Percentiles rank a stretch among this genome's conserved stretches.
phyloP scores from a whole-genome alignment of 2,888 invertebrate species.

The Heliconius charithonia region DNA sequence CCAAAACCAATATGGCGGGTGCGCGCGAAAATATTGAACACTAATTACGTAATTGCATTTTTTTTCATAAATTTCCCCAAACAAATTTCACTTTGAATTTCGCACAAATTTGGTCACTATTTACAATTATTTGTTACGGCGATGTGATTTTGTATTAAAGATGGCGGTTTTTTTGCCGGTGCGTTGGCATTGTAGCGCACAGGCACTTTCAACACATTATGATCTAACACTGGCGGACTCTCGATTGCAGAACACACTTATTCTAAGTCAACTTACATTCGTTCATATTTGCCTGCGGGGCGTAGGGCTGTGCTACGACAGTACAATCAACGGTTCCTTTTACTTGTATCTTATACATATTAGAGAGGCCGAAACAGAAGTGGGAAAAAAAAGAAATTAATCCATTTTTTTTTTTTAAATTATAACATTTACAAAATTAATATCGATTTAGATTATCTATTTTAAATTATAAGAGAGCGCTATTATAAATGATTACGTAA shows the following conservation, averaged over 20 bases:
- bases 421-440: too few species aligned
- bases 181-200: slow-evolving; percentile 80
- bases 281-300: slow-evolving; percentile 84
- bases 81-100: slow-evolving; percentile 8
- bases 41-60: slow-evolving; percentile 49
- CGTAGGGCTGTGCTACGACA: slow-evolving; percentile 78
- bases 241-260: slow-evolving; percentile 84
- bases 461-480: too few species aligned
- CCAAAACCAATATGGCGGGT: slow-evolving; percentile 47
- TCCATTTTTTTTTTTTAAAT: too few species aligned
- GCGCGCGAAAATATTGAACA: slow-evolving; percentile 58
- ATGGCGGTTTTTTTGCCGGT: slow-evolving; percentile 49
- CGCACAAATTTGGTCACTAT: neutral
- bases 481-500: too few species aligned
- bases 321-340: slow-evolving; percentile 49
- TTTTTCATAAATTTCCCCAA: slow-evolving; percentile 50
- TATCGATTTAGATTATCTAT: too few species aligned
- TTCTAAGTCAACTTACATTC: slow-evolving; percentile 85
- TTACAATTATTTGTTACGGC: neutral
- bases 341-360: slow-evolving; percentile 9
- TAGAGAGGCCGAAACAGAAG: neutral
- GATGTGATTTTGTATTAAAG: neutral
- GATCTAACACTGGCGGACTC: slow-evolving; percentile 83
- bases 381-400: neutral
- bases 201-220: slow-evolving; percentile 83